Evolutionary conservation across 2,888 invertebrate genomes (phyloP), one percentile per base, ranked within the genome.

Genomic region (Seira musarum): DNA sequence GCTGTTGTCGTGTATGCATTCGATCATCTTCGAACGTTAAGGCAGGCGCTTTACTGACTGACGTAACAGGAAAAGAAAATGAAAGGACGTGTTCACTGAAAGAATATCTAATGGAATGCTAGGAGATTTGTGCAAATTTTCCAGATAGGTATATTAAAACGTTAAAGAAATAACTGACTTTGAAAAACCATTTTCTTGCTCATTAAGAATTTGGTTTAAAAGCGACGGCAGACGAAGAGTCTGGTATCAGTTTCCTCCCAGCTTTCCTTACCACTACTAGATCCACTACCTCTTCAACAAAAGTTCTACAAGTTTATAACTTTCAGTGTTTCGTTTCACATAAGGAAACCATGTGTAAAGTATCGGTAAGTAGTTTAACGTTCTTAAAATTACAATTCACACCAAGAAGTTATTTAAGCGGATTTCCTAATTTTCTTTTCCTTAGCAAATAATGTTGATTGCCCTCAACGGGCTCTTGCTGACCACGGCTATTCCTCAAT

Each of bases 401-500:
- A 24, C 1, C 15, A 46, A 25, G 13, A n/a, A 40, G 13, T n/a
- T n/a, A 13, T 35, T 53, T 53, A 57, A 53, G 19, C 1, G 17
- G 25, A 49, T 10, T 70, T 70, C 19, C n/a, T 17, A 15, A 46
- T 63, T 30, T 24, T 17, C 57, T 35, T 66, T 24, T 15, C 30
- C 40, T 6, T 69, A 79, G 78, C 57, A 61, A 30, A 61, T 63
- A 2, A 15, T 63, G 5, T 35, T 79, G 19, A n/a, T 72, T 2
- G 46, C 66, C 17, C 15, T 79, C 49, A 67, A 60, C 25, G 78
- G 78, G 3, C 63, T 79, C 8, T 46, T 79, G 40, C n/a, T 79
- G 49, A 66, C 68, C 6, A 35, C n/a, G 13, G 78, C 72, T 13
- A 21, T 79, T 63, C 78, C 78, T 13, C 78, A 79, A 40, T 79